Evolutionary conservation across 2,797 vertebrate species (phyloP).

Genomic region (Spheniscus humboldti): DNA sequence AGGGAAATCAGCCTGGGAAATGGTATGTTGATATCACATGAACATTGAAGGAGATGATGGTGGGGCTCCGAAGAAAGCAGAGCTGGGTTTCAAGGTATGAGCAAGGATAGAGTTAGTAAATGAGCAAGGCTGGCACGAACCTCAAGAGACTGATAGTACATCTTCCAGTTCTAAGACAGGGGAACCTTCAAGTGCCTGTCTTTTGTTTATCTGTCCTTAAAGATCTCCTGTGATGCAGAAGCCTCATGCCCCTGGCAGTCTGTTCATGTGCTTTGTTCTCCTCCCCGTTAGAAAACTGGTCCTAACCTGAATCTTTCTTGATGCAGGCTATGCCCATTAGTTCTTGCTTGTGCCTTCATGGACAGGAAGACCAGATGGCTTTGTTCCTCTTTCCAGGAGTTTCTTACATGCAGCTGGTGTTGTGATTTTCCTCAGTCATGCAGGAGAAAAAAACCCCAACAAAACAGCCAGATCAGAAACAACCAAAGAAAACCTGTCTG

Average conservation of each 20-base stretch:
- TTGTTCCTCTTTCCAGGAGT: not conserved
- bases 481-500: not conserved
- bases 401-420: not conserved
- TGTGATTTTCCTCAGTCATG: not conserved
- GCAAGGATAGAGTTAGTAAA: not conserved
- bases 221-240: not conserved
- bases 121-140: not conserved
- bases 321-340: not conserved
- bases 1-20: not conserved
- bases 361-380: not conserved
- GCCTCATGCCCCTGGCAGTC: not conserved
- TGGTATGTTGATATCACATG: not conserved
- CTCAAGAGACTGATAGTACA: not conserved
- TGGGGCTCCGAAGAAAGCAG: not conserved
- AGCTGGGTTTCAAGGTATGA: not conserved
- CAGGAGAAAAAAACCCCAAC: not conserved
- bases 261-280: not conserved
- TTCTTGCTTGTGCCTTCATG: not conserved
- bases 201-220: not conserved
- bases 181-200: not conserved
- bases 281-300: not conserved
- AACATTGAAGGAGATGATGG: rapidly evolving
- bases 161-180: not conserved
- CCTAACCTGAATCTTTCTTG: not conserved
- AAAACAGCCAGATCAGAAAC: not conserved